Percentiles rank a stretch among this genome's conserved stretches.
These are phyloP conservation scores for Indri indri DNA, from an alignment of 2,113 vertebrate species.

Conservation along the genomic window DNA sequence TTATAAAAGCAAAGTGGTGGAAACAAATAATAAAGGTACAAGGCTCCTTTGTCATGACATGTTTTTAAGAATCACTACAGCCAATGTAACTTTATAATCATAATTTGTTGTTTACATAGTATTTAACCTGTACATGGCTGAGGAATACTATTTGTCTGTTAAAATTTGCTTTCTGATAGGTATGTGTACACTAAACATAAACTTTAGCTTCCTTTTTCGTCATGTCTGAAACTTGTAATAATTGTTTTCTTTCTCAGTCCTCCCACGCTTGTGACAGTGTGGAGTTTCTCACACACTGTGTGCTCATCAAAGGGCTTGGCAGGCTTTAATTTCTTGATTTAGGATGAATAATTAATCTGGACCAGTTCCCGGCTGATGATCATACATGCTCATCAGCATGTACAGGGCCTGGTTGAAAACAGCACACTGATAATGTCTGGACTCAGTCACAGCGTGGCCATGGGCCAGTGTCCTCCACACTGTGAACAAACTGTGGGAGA, in stretches of 20 bases:
- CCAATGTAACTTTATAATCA: slow-evolving; percentile 48
- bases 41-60: slow-evolving; percentile 26
- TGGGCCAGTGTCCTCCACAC: too few relatives aligned
- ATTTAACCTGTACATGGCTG: slow-evolving; percentile 60
- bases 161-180: slow-evolving; percentile 57
- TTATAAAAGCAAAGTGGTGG: slow-evolving; percentile 47
- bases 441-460: background rate
- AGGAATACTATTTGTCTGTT: slow-evolving; percentile 65
- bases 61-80: slow-evolving; percentile 58
- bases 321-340: background rate
- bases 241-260: background rate
- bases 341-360: background rate
- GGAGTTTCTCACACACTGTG: background rate
- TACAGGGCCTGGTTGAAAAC: background rate
- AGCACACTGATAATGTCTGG: rapidly evolving
- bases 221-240: background rate
- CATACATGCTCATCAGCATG: rapidly evolving
- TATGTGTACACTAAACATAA: slow-evolving; percentile 62
- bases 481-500: background rate
- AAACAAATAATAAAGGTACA: slow-evolving; percentile 59
- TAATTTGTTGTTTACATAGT: slow-evolving; percentile 61
- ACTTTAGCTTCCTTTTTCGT: background rate
- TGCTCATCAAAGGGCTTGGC: background rate
- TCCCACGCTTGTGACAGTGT: background rate
- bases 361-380: background rate